A percentile compares a stretch with the other conserved stretches of the same genome.
Evolutionary conservation across 2,113 vertebrate genomes (phyloP).

Genomic region (Pygoscelis adeliae): DNA sequence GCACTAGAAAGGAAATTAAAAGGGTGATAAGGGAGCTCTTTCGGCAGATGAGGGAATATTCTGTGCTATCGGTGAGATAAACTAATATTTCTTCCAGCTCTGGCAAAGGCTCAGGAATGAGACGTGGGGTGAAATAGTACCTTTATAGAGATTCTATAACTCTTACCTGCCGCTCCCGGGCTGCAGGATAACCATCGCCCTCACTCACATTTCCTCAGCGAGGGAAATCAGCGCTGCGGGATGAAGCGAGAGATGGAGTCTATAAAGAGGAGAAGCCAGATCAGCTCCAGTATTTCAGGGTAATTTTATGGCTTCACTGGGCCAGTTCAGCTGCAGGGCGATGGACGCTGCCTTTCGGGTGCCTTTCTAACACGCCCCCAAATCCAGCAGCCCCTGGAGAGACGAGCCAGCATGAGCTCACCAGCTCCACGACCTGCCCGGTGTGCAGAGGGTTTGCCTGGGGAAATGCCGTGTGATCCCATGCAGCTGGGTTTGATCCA

Average conservation of each 20-base stretch:
- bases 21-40: constrained; percentile 25
- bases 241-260: neutral
- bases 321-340: neutral
- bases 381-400: neutral
- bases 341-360: rapidly evolving
- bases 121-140: neutral
- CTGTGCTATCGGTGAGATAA: neutral
- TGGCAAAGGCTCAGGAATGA: neutral
- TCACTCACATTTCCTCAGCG: rapidly evolving
- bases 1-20: constrained; percentile 59
- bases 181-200: neutral
- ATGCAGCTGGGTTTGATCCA: rapidly evolving
- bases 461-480: rapidly evolving
- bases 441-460: rapidly evolving
- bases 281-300: neutral
- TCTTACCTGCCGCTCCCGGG: neutral
- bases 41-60: neutral
- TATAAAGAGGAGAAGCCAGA: neutral
- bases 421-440: rapidly evolving
- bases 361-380: neutral
- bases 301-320: rapidly evolving
- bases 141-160: neutral
- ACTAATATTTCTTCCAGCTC: neutral
- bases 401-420: rapidly evolving
- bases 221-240: neutral